Evolutionary conservation across 2,888 invertebrate genomes (phyloP), one percentile per base, ranked within the genome.

Genomic region (Lycocerus yunnanus): DNA sequence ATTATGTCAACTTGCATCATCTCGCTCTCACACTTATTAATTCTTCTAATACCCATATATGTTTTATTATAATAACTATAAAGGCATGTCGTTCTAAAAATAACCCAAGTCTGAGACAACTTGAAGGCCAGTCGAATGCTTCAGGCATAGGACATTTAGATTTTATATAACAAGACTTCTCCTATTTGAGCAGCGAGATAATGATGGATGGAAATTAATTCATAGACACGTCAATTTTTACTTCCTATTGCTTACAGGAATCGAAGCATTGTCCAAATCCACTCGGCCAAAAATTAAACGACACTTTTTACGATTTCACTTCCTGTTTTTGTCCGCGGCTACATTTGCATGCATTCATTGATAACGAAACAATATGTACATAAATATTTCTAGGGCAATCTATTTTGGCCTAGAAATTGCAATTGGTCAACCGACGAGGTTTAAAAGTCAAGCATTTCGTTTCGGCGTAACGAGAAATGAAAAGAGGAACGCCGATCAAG

Each of bases 11-110:
- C 20, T 61, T 27, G 43, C 43, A 43, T 13, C n/a, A 43, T 43
- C 13, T 43, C 43, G n/a, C 43, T 43, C 43, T 43, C 43, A 43
- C 43, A 43, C 43, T 43, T 61, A 61, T 16, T 66, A 24, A 68
- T 16, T 68, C 69, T 70, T 67, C 43, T 43, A 24, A 60, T 27
- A 70, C 66, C 69, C 72, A 73, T 68, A 65, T 68, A 75, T 75
- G 59, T 75, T 67, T 75, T 77, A 68, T 68, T 66, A 75, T 72
- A 73, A 75, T 71, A 83, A 83, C 80, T 82, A 82, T 83, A 83
- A 83, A 83, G 78, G 69, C 75, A 80, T 79, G 78, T 18, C 78
- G 83, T 83, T 83, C 84, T 84, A 84, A 84, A 84, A 84, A 84
- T 84, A 83, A 78, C 82, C 78, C 72, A 72, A 80, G 81, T 81